Conservation (phyloP, 2,888 invertebrate genomes). For the Cylindroiulus punctatus region DNA sequence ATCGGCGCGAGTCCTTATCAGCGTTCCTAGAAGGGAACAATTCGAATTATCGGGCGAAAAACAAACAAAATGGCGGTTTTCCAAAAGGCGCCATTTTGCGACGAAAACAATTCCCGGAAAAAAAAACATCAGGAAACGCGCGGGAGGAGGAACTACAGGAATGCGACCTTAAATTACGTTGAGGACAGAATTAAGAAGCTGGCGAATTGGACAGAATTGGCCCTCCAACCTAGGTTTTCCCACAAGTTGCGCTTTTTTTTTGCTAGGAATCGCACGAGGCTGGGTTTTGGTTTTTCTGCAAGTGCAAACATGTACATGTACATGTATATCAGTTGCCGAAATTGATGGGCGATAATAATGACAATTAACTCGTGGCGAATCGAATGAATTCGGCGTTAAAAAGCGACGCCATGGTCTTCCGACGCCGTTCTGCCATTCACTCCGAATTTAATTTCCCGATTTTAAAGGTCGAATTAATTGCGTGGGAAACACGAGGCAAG, state of each 20-base stretch:
- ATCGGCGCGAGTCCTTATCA: not conserved
- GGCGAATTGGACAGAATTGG: not conserved
- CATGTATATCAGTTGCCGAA: not conserved
- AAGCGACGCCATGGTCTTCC: not conserved
- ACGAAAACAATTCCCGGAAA: constrained; percentile 9
- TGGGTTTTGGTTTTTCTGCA: not conserved
- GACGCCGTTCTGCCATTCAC: constrained; percentile 1
- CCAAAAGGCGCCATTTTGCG: not conserved
- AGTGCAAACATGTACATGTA: not conserved
- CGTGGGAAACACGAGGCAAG: not conserved
- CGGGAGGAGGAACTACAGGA: not conserved
- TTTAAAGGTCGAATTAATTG: constrained; percentile 14
- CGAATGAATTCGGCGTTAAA: constrained; percentile 10
- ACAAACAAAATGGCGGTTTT: not conserved
- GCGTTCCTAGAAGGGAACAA: constrained; percentile 6
- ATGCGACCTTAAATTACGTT: not conserved
- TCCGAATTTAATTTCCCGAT: not conserved
- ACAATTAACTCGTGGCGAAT: not conserved
- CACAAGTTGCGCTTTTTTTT: not conserved
- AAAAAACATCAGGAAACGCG: not conserved
- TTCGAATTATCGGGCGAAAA: constrained; percentile 11
- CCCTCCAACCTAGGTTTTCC: not conserved
- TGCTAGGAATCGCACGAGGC: not conserved
- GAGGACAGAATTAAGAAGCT: not conserved
- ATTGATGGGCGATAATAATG: not conserved